Percentiles rank a stretch among this genome's conserved stretches.
Evolutionary conservation across 2,888 invertebrate species (phyloP).

Genomic region (Oasisia sp.): DNA sequence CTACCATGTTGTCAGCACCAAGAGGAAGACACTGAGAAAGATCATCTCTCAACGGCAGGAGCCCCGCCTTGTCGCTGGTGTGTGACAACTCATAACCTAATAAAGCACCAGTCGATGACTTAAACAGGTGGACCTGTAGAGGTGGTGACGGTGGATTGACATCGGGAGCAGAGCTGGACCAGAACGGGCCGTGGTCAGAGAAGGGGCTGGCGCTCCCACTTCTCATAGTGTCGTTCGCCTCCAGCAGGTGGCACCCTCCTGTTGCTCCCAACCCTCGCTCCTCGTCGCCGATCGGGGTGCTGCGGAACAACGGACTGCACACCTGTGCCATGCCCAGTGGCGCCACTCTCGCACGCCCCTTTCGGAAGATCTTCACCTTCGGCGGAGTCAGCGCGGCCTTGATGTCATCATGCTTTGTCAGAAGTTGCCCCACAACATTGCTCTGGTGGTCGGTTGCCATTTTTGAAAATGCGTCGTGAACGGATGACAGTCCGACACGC

Average conservation of each 20-base stretch:
- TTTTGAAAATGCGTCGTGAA: background rate
- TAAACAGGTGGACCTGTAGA: background rate
- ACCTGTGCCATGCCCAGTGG: background rate
- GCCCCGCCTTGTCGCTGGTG: background rate
- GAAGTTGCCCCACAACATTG: background rate
- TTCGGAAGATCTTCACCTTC: constrained; percentile 3
- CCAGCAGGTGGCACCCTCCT: background rate
- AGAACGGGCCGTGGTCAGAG: background rate
- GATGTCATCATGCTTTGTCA: background rate
- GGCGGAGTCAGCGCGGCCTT: background rate
- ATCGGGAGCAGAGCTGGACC: background rate
- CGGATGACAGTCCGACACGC: background rate
- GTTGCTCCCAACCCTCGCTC: background rate
- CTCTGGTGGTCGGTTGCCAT: background rate
- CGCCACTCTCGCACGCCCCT: background rate
- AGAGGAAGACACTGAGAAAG: background rate
- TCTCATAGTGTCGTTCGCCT: background rate
- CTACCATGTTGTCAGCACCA: background rate
- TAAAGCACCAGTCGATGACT: background rate
- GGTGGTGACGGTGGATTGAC: background rate
- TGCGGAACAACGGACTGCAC: background rate
- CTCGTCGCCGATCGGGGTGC: background rate
- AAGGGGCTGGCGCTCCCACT: constrained; percentile 3
- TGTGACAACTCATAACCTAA: background rate
- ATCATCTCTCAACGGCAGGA: background rate